Conservation (phyloP, 2,113 vertebrate species). For the Pantherophis guttatus region DNA sequence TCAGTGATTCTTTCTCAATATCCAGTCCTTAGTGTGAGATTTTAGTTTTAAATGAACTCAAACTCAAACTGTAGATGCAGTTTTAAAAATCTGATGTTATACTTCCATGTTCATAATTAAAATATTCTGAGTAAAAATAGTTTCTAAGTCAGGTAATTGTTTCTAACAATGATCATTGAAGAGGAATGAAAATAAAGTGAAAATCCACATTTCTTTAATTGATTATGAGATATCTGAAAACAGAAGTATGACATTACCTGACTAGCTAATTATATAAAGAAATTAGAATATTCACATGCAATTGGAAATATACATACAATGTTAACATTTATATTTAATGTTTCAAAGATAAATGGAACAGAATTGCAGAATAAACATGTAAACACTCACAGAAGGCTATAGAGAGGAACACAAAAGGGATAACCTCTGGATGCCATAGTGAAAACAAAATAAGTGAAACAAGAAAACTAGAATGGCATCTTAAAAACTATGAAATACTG, state of each 20-base stretch:
- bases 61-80: neutral
- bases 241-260: neutral
- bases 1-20: conserved; percentile 21
- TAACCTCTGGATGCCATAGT: no score
- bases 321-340: neutral
- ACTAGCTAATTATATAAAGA: neutral
- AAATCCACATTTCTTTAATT: neutral
- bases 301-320: neutral
- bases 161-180: neutral
- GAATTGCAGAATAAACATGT: conserved; percentile 57
- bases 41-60: conserved; percentile 9
- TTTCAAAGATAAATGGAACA: conserved; percentile 64
- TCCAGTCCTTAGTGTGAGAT: neutral
- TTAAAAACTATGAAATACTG: conserved; percentile 63
- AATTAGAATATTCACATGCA: neutral
- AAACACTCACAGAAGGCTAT: conserved; percentile 56
- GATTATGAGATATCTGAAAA: neutral
- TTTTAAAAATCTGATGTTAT: neutral
- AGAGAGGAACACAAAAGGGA: conserved; percentile 28
- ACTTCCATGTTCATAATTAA: neutral
- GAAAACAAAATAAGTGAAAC: no score
- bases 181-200: neutral
- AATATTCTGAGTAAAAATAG: neutral
- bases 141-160: neutral
- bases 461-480: conserved; percentile 59